A percentile compares a stretch with the other conserved stretches of the same genome.
phyloP scores from a whole-genome alignment of 1,140 invertebrate species.

The Drosophila arawakana region DNA sequence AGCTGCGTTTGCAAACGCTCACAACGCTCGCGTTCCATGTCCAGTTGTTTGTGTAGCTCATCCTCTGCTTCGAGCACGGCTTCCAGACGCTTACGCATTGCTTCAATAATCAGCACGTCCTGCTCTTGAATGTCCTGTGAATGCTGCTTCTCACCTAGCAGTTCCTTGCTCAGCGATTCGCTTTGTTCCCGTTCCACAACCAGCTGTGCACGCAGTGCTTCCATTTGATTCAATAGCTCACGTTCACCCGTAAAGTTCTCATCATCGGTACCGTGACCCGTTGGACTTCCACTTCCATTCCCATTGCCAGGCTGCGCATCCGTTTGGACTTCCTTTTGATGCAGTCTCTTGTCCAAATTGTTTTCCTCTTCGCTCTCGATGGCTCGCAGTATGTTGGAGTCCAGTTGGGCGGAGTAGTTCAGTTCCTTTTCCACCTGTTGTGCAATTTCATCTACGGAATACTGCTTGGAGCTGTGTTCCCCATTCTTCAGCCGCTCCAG shows the following conservation, averaged over 20 bases:
- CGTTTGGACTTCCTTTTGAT: slow-evolving; percentile 80
- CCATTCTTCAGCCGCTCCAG: slow-evolving; percentile 67
- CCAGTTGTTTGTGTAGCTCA: slow-evolving; percentile 87
- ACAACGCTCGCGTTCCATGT: slow-evolving; percentile 85
- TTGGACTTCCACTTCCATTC: slow-evolving; percentile 46
- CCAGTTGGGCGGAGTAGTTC: slow-evolving; percentile 86
- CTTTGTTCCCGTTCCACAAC: slow-evolving; percentile 84
- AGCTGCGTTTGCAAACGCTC: slow-evolving; percentile 85
- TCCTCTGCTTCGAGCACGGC: slow-evolving; percentile 87
- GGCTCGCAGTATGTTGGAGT: slow-evolving; percentile 86
- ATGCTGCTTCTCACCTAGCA: slow-evolving; percentile 85
- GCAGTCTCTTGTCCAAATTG: slow-evolving; percentile 84
- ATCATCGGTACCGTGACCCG: slow-evolving; percentile 73
- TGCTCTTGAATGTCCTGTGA: slow-evolving; percentile 86
- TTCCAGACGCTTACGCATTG: slow-evolving; percentile 87
- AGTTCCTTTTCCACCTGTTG: slow-evolving; percentile 86
- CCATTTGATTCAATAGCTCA: slow-evolving; percentile 76
- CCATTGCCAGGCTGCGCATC: slow-evolving; percentile 35
- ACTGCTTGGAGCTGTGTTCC: slow-evolving; percentile 74
- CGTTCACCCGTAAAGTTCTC: slow-evolving; percentile 80
- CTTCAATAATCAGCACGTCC: slow-evolving; percentile 87
- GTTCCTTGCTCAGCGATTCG: slow-evolving; percentile 84
- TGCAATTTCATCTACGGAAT: slow-evolving; percentile 86
- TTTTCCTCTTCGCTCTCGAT: slow-evolving; percentile 85
- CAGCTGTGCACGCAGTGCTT: slow-evolving; percentile 84